phyloP scores from a whole-genome alignment of 2,113 vertebrate genomes.

The Hylia prasina region DNA sequence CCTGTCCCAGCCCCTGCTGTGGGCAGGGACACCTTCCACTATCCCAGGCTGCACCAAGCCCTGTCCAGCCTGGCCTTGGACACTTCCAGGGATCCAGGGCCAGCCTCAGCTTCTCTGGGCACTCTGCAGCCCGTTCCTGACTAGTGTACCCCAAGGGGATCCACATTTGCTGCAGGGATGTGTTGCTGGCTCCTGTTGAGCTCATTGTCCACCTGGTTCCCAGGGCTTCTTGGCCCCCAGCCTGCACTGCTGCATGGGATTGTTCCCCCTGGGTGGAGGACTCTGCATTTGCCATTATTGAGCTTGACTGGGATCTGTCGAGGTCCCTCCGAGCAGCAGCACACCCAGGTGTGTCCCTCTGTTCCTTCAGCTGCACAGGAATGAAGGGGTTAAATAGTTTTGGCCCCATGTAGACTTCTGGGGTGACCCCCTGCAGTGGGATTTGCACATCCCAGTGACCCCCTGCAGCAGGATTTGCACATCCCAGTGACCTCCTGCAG shows the following conservation, averaged over 20 bases:
- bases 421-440: background rate
- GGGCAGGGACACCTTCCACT: background rate
- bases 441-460: background rate
- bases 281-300: background rate
- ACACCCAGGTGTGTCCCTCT: background rate
- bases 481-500: background rate
- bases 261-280: background rate
- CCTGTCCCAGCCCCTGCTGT: background rate
- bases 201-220: background rate
- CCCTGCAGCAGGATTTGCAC: background rate
- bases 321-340: background rate
- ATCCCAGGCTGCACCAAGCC: background rate
- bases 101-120: background rate
- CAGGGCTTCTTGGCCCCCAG: background rate
- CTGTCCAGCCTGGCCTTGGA: background rate
- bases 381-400: background rate
- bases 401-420: background rate
- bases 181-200: background rate
- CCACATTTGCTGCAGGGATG: background rate
- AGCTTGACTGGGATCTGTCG: accelerated
- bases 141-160: accelerated
- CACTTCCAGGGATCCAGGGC: background rate
- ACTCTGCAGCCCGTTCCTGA: background rate
- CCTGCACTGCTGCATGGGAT: background rate
- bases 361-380: background rate